Evolutionary conservation across 2,797 vertebrate genomes (phyloP).

Genomic region (Perdix hodgsoniae): DNA sequence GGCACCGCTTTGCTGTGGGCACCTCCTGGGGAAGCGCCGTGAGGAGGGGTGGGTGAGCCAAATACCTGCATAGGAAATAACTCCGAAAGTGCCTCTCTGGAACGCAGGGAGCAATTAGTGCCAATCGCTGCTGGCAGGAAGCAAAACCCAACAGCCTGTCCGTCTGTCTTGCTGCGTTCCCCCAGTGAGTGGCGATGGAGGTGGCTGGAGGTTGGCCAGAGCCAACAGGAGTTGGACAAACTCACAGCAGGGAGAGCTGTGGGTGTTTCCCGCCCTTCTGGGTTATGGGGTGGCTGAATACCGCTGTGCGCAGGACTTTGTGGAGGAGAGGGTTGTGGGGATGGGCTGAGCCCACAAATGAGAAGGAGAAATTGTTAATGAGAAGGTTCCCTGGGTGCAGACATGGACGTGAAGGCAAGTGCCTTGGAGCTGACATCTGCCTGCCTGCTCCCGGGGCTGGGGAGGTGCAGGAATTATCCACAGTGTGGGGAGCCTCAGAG

Average conservation of each 20-base stretch:
- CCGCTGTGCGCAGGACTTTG: rapidly evolving
- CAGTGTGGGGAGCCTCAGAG: neutral
- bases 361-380: neutral
- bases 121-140: neutral
- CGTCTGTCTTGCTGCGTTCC: rapidly evolving
- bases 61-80: neutral
- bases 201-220: neutral
- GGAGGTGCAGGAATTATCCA: neutral
- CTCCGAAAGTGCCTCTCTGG: neutral
- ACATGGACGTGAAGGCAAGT: neutral
- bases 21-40: neutral
- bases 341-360: neutral
- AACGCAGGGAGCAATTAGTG: neutral
- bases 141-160: neutral
- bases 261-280: neutral
- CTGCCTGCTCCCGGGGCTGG: neutral
- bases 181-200: neutral
- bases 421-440: neutral
- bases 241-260: too few species aligned
- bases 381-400: neutral
- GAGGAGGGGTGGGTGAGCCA: neutral
- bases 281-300: neutral
- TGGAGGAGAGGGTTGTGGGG: rapidly evolving
- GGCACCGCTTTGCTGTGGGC: neutral
- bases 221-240: neutral